Percentiles rank a stretch among this genome's conserved stretches.
These are phyloP conservation scores for Catostylus mosaicus DNA, from an alignment of 30 jellyfish, hydroid and myxozoan species.

Conservation along the genomic window DNA sequence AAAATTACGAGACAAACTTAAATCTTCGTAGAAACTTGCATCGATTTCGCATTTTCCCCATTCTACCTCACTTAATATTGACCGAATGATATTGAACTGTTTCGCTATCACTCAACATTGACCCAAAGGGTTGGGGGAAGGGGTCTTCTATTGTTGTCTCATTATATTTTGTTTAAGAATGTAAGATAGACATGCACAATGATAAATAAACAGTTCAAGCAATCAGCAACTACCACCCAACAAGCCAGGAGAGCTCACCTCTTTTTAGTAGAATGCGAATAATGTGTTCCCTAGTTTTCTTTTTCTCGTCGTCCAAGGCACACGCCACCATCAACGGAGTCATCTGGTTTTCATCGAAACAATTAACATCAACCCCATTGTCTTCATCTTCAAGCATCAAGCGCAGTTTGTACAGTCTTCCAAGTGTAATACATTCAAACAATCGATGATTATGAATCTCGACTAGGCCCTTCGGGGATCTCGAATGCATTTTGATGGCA, in stretches of 20 bases:
- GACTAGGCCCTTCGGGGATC: conserved; percentile 37
- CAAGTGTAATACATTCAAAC: conserved; percentile 43
- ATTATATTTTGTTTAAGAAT: background rate
- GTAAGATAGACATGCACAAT: background rate
- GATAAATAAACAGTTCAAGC: background rate
- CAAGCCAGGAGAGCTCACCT: background rate
- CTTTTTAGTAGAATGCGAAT: conserved; percentile 33
- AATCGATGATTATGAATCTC: conserved; percentile 39
- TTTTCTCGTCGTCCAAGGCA: conserved; percentile 50
- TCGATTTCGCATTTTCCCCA: too few relatives aligned
- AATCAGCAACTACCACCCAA: background rate
- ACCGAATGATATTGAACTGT: too few relatives aligned
- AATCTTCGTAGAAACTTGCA: too few relatives aligned
- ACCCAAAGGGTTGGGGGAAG: too few relatives aligned
- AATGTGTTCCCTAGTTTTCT: conserved; percentile 50
- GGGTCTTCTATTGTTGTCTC: too few relatives aligned
- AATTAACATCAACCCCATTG: conserved; percentile 23
- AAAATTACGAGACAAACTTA: too few relatives aligned
- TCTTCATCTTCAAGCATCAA: conserved; percentile 38
- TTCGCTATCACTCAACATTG: too few relatives aligned
- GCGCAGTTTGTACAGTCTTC: conserved; percentile 62
- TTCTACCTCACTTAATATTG: too few relatives aligned
- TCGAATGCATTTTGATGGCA: conserved; percentile 21
- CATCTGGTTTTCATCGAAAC: conserved; percentile 35
- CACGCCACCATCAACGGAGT: conserved; percentile 77